Base-by-base conservation (phyloP, 2,797 vertebrate species). In the Halcyon chelicuti region DNA sequence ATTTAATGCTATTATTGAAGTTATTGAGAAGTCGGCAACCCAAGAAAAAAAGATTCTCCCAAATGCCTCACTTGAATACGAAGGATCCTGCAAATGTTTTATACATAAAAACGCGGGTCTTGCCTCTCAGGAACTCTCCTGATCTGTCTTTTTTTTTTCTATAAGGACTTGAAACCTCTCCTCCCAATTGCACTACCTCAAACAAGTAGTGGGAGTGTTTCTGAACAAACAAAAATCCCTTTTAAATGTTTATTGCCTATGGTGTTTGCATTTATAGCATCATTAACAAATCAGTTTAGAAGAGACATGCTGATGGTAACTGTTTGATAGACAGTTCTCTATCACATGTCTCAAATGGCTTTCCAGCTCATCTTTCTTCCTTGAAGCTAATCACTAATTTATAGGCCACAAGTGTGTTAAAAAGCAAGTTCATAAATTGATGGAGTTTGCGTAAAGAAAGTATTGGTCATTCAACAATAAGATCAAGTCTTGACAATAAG, bases 341-440 rank as follows among this genome's bases (percentile, higher is more conserved):
- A 18, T 20, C 71, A 79, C 33, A 70, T 89, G 78, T 96, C 86
- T 94, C 93, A 89, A 89, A 94, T 91, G 57, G 89, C 87, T 20
- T 71, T 88, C 37, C 57, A 87, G 87, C 63, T 95, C 85, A 93
- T 85, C 85, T 95, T 91, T 94, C 87, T 65, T 77, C 22, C 84
- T 83, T 77, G 52, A 63, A 67, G 29, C 29, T 93, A 49, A 90
- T 94, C 40, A 91, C 39, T 90, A 95, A 93, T 93, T 96, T 80
- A 94, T 90, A 93, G 28, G 44, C 33, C 8, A 61, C 33, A 60
- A 70, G 28, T 5, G 17, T 57, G 67, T 57, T 73, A 79, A 93
- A 93, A 94, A 90, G 14, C 60, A 93, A 52, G n/a, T 80, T 89
- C 39, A 88, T 79, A 93, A 77, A 70, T 25, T 37, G 66, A 31